Conservation (phyloP, 2,888 invertebrate species). For the Tridacna gigas region DNA sequence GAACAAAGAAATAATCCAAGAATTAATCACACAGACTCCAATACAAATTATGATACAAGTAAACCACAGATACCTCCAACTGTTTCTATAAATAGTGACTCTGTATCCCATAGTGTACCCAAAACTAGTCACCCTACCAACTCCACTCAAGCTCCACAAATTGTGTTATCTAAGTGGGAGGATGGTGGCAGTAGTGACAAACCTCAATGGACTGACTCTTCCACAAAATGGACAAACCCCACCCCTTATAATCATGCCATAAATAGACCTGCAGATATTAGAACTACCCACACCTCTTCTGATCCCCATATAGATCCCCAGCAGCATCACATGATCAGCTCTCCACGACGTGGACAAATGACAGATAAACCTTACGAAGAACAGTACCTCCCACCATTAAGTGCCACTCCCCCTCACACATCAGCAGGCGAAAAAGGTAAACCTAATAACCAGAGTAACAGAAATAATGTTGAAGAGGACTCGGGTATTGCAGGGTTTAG, state of each 20-base stretch:
- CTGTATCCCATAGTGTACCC: neutral
- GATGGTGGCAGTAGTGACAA: neutral
- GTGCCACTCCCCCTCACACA: constrained; percentile 70
- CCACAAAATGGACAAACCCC: neutral
- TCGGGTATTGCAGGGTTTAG: constrained; percentile 78
- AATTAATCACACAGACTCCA: neutral
- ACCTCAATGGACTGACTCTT: neutral
- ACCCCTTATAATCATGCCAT: constrained; percentile 3
- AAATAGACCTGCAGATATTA: constrained; percentile 41
- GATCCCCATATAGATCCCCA: constrained; percentile 61
- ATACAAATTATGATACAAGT: neutral
- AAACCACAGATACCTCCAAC: neutral
- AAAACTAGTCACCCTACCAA: neutral
- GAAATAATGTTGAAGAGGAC: constrained; percentile 72
- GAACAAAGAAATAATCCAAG: neutral
- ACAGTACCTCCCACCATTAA: constrained; percentile 61
- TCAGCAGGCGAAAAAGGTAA: constrained; percentile 57
- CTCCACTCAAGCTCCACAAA: neutral
- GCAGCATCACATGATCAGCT: constrained; percentile 57
- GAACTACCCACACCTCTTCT: constrained; percentile 57
- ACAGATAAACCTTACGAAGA: constrained; percentile 48
- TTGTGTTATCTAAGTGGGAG: neutral
- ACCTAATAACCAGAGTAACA: constrained; percentile 64
- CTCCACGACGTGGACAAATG: constrained; percentile 51
- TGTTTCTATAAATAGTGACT: neutral